Evolutionary conservation across 1,140 invertebrate genomes (phyloP), one percentile per base, ranked within the genome.

Genomic region (Liolophura sinensis): DNA sequence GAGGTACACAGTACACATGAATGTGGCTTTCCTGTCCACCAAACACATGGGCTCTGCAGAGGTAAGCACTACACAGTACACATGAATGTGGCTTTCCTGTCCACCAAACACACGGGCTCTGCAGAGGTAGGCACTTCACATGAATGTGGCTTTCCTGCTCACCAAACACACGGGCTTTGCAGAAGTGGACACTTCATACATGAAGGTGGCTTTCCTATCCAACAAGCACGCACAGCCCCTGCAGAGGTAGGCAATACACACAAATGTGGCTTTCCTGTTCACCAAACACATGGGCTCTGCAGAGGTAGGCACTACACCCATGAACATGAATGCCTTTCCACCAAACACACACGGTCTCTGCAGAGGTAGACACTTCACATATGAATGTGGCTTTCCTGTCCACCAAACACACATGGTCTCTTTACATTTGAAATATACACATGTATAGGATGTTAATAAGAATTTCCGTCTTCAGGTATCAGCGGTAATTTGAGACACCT

Each of bases 11-110:
- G 3, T 40, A 9, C 9, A 9, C n/a, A n/a, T n/a, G n/a, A n/a
- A n/a, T 27, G 27, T 54, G 51, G n/a, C 59, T 20, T 31, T 16
- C 22, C 24, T 27, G 16, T 46, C 59, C 16, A 25, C 27, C 27
- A 22, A 47, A 27, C 49, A 62, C 6, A 15, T 15, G 20, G 6
- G 49, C 61, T 25, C 61, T 62, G 20, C 61, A 62, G 22, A 40
- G 31, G 31, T 40, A 40, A 9, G 31, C 31, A 3, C 31, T 40
- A 9, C 9, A 9, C n/a, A n/a, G n/a, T n/a, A n/a, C n/a, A n/a
- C n/a, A n/a, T n/a, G n/a, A n/a, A n/a, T 27, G 27, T 54, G 51
- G n/a, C 59, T 20, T 31, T 16, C 22, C 24, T 27, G 16, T 46
- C 59, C 16, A 25, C 27, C 27, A 22, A 47, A 27, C 49, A 62